These are phyloP conservation scores for Patagioenas fasciata DNA, from an alignment of 2,113 vertebrate species.

Conservation along the genomic window DNA sequence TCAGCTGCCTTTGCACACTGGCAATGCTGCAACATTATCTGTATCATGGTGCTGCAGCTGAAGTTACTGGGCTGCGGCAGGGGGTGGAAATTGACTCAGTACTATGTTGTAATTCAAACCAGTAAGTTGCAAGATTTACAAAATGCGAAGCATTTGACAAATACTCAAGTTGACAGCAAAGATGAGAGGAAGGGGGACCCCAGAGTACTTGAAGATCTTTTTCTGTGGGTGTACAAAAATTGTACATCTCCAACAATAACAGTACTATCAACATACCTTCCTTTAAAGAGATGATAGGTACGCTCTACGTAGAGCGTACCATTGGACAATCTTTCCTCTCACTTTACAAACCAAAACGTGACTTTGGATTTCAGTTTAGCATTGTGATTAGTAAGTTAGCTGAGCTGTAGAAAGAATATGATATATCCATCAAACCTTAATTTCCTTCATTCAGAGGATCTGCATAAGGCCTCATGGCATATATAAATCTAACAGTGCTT, in stretches of 20 bases:
- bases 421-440: background rate
- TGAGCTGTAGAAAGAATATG: background rate
- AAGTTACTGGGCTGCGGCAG: background rate
- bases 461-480: background rate
- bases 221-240: background rate
- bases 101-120: background rate
- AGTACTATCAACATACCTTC: background rate
- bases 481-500: background rate
- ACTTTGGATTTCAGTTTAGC: background rate
- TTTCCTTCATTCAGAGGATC: background rate
- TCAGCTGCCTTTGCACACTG: background rate
- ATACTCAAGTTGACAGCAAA: background rate
- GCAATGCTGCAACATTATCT: background rate
- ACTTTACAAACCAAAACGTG: background rate
- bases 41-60: background rate
- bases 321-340: background rate
- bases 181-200: background rate
- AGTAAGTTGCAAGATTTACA: background rate
- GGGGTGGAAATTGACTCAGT: background rate
- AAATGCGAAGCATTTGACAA: background rate
- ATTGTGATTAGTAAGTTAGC: background rate
- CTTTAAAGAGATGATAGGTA: background rate
- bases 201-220: background rate
- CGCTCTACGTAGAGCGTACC: fast-evolving
- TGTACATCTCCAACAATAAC: background rate